Base-by-base conservation (phyloP, 2,797 vertebrate species). In the Sebastes itinus region DNA sequence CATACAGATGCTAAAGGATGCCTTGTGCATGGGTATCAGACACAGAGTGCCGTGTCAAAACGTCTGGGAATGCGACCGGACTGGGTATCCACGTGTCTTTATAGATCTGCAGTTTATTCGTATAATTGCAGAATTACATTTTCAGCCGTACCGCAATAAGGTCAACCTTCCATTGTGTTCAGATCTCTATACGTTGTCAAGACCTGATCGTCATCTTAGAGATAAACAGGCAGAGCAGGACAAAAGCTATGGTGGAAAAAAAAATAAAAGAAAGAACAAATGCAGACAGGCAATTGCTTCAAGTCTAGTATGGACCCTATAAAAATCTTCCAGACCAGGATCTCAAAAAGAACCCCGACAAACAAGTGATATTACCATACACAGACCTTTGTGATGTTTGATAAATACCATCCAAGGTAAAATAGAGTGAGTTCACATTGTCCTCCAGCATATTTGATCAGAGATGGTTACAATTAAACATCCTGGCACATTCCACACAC, bases 361-460 rank as follows among this genome's bases (percentile, higher is more conserved):
- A 76, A 18, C 23, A 2, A 46, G 13, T 56, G 77, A 54, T 60
- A 22, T 59, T 72, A 63, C 27, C 59, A 78, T 28, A 72, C 54
- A 81, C 56, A 65, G 33, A 66, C 61, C 27, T 20, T 3, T 74
- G 66, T 75, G 33, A 59, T 72, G 33, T 70, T 69, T 46, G 82
- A 80, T 72, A 54, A 77, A 79, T 62, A 66, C n/a, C 56, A 80
- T 8, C 56, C 68, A 74, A 90, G 72, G 84, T 90, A 90, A 88
- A 85, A 88, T 18, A 75, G 75, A 77, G 42, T 55, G 61, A 65
- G 78, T 79, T 88, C 81, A 83, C 82, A 86, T 76, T 82, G 92
- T 90, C 82, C 89, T 78, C 73, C 69, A 78, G 69, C 85, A 84
- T 89, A 83, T 92, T 93, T 92, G 89, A 91, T 90, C 88, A 92